A percentile compares a stretch with the other conserved stretches of the same genome.
Conservation (phyloP, 2,113 vertebrate genomes). For the Pluvialis apricaria region DNA sequence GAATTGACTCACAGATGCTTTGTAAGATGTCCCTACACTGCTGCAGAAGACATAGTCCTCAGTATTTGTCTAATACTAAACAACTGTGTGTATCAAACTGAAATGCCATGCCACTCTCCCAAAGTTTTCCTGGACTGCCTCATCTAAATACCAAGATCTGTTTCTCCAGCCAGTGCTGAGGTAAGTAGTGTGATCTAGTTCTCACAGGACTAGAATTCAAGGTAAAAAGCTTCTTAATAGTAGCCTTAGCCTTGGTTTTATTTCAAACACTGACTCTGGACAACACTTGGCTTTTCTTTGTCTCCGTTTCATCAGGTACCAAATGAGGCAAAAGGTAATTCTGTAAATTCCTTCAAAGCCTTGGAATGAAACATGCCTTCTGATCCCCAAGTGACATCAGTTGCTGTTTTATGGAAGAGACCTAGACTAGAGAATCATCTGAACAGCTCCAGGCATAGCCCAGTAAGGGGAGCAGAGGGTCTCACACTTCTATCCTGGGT, state of each 20-base stretch:
- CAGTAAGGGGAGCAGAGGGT: not conserved
- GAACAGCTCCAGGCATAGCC: not conserved
- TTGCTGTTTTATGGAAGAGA: not conserved
- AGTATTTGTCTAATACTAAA: not conserved
- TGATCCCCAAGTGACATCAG: not conserved
- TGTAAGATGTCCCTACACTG: not conserved
- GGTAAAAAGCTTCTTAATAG: not conserved
- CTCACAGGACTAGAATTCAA: not conserved
- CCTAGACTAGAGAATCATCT: not conserved
- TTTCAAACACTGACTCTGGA: not conserved
- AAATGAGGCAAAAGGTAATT: not conserved
- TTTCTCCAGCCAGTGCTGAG: not conserved
- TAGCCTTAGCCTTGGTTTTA: not conserved
- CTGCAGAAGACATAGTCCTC: not conserved
- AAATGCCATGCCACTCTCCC: not conserved
- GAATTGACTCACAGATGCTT: not conserved
- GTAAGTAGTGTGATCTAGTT: not conserved
- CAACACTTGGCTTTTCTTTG: not conserved
- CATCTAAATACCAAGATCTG: not conserved
- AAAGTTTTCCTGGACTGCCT: not conserved
- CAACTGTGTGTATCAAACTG: not conserved
- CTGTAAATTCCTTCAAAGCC: not conserved
- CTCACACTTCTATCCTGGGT: not conserved
- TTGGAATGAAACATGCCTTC: not conserved
- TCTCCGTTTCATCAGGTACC: not conserved